A percentile compares a stretch with the other conserved stretches of the same genome.
Evolutionary conservation across 2,888 invertebrate genomes (phyloP).

Genomic region (Cryptus viduatorius): DNA sequence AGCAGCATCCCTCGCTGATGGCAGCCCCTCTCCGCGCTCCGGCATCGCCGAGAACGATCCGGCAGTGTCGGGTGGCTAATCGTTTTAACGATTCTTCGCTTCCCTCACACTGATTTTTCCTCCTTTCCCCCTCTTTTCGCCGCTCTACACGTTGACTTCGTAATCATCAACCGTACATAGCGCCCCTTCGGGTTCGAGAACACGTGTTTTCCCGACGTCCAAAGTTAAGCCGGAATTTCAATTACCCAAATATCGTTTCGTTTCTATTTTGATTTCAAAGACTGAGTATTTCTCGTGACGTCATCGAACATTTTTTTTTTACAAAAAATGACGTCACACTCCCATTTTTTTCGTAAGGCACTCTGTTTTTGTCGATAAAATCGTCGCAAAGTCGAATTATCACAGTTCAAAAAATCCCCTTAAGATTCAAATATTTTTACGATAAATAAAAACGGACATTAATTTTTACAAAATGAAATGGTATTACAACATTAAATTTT

Average conservation of each 20-base stretch:
- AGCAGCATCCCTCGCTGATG: conserved; percentile 54
- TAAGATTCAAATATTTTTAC: background rate
- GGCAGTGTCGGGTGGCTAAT: conserved; percentile 57
- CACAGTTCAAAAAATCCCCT: background rate
- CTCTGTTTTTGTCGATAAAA: background rate
- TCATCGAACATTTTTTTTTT: too few species aligned
- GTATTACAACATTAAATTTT: conserved; percentile 35
- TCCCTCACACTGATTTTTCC: conserved; percentile 37
- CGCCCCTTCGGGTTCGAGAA: background rate
- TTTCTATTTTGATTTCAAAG: background rate
- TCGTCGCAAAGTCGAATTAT: background rate
- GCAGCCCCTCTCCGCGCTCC: conserved; percentile 34
- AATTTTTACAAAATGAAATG: conserved; percentile 13
- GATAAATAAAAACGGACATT: background rate
- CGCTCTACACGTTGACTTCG: background rate
- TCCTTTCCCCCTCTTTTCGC: conserved; percentile 3
- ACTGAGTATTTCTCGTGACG: background rate
- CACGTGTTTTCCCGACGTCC: conserved; percentile 30
- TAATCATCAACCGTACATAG: conserved; percentile 7
- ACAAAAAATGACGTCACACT: too few species aligned
- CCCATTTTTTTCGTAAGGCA: too few species aligned
- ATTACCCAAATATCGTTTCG: conserved; percentile 53
- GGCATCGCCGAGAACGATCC: conserved; percentile 42
- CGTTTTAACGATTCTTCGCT: conserved; percentile 59
- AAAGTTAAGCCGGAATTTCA: conserved; percentile 57